Evolutionary conservation across 2,113 vertebrate species (phyloP), one percentile per base, ranked within the genome.

Genomic region (Tor tambroides): DNA sequence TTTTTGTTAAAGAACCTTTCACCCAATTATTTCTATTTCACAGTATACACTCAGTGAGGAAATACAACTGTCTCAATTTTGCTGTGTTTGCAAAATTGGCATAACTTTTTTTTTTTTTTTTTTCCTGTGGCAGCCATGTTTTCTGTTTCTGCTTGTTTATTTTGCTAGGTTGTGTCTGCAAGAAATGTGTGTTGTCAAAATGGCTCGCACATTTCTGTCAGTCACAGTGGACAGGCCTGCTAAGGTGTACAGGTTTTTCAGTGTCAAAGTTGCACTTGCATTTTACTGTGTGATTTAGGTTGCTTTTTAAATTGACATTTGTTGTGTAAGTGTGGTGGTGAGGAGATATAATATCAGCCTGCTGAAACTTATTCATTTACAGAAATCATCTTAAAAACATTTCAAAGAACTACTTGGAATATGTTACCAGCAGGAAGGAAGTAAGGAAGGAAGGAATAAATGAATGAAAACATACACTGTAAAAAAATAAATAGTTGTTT

Each of bases 41-140:
- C 92, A 90, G 82, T 85, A 87, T 89, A 74, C 32, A 38, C 32
- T 38, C 19, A 35, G 14, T 32, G 74, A 59, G 85, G 85, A 80
- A 78, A 79, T 67, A 23, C 46, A 77, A 78, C 14, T 49, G 46
- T 21, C 28, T 54, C 6, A 17, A 82, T 67, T 67, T 43, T 82
- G 38, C 61, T 46, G 41, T 0, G n/a, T 59, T 46, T 30, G 61
- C 59, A 82, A 28, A 43, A n/a, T 65, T 28, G 38, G 3, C 15
- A 46, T 7, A 65, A 43, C 38, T 41, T 79, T 10, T 56, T 65
- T 38, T 38, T 38, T 38, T 5, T 49, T 49, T 15, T 51, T 51
- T 83, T 82, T 67, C 23, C 41, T 69, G 38, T 69, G 4, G 26
- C 80, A 46, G 80, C 5, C n/a, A 30, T 69, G 41, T 49, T 83